These are phyloP conservation scores for Pleuronectes platessa DNA, from an alignment of 2,113 vertebrate species.

Conservation along the genomic window DNA sequence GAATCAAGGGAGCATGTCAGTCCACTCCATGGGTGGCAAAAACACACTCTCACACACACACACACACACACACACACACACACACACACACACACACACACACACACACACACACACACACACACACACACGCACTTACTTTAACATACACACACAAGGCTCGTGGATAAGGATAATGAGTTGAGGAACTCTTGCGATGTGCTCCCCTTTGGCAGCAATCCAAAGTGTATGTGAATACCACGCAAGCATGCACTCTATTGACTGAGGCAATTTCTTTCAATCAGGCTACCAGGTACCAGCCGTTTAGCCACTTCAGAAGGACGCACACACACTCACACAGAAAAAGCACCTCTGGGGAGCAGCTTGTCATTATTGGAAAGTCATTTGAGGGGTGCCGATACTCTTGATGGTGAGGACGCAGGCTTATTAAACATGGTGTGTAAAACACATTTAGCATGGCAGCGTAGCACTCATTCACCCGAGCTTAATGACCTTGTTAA, in stretches of 20 bases:
- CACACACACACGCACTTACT: neutral
- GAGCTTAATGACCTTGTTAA: slow-evolving; percentile 63
- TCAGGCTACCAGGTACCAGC: slow-evolving; percentile 28
- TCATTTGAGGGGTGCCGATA: slow-evolving; percentile 71
- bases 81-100: slow-evolving; percentile 8
- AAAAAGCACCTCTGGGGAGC: slow-evolving; percentile 37
- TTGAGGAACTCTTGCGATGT: slow-evolving; percentile 30
- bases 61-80: too few species aligned
- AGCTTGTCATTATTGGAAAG: slow-evolving; percentile 74
- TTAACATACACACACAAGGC: slow-evolving; percentile 17
- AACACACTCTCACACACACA: slow-evolving; percentile 7
- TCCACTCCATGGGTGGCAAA: slow-evolving; percentile 68
- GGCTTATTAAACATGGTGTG: slow-evolving; percentile 69
- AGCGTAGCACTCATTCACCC: slow-evolving; percentile 40
- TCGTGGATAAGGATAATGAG: slow-evolving; percentile 41
- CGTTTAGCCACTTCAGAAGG: slow-evolving; percentile 26
- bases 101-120: too few species aligned
- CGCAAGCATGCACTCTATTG: slow-evolving; percentile 16
- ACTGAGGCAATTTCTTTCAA: slow-evolving; percentile 41
- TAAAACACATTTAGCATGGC: slow-evolving; percentile 56
- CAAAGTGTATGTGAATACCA: slow-evolving; percentile 6
- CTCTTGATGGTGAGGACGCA: slow-evolving; percentile 40
- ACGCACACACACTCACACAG: slow-evolving; percentile 11
- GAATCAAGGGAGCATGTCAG: slow-evolving; percentile 55
- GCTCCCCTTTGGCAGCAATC: slow-evolving; percentile 29